Conservation (phyloP, 2,888 invertebrate genomes). For the Caenorhabditis sp. region DNA sequence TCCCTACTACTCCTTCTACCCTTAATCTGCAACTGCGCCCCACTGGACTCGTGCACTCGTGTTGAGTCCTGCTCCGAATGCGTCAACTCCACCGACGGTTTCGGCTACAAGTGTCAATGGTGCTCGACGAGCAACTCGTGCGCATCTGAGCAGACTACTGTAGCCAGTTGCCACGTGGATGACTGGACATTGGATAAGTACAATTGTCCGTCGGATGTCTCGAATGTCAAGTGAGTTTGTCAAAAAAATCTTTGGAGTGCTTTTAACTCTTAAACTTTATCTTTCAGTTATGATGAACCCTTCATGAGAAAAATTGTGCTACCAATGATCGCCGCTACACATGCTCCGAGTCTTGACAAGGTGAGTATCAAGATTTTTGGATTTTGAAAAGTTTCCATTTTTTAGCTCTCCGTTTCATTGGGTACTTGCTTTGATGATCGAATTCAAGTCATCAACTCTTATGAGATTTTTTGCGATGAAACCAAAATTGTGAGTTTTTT, state of each 20-base stretch:
- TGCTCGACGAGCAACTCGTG: slow-evolving; percentile 25
- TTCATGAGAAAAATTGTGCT: slow-evolving; percentile 49
- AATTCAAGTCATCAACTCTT: slow-evolving; percentile 52
- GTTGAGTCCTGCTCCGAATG: slow-evolving; percentile 33
- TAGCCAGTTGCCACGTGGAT: slow-evolving; percentile 42
- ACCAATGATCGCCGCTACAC: slow-evolving; percentile 56
- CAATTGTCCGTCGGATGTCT: slow-evolving; percentile 52
- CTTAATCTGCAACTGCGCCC: neutral
- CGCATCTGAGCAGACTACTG: slow-evolving; percentile 23
- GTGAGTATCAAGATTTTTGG: slow-evolving; percentile 18
- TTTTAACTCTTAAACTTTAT: neutral
- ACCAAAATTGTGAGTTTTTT: slow-evolving; percentile 51
- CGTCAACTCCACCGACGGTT: slow-evolving; percentile 48
- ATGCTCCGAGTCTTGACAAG: slow-evolving; percentile 14
- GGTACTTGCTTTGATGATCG: slow-evolving; percentile 36
- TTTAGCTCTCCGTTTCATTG: slow-evolving; percentile 28
- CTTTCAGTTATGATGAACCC: slow-evolving; percentile 52
- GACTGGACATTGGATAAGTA: slow-evolving; percentile 53
- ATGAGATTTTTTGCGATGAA: slow-evolving; percentile 55
- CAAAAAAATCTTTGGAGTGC: neutral
- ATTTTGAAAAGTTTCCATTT: neutral
- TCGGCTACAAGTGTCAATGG: slow-evolving; percentile 51
- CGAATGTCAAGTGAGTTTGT: slow-evolving; percentile 35
- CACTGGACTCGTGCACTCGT: slow-evolving; percentile 54
- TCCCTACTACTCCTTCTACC: neutral